Base-by-base conservation (phyloP, 2,113 vertebrate genomes). In the Holacanthus passer region DNA sequence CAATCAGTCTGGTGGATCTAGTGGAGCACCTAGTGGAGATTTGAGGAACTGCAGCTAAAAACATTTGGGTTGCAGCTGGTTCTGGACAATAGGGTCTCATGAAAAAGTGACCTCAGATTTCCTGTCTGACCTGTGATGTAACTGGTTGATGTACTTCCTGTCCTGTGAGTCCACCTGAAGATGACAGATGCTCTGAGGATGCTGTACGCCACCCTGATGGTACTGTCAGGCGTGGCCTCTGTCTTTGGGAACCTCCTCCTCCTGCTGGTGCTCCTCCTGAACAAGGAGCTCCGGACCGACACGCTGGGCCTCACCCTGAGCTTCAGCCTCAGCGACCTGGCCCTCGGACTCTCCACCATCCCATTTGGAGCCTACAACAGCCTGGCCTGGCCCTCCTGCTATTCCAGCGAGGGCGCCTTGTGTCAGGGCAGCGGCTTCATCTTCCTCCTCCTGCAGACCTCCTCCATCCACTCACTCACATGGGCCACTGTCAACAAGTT, bases 401-500 rank as follows among this genome's bases (percentile, higher is more conserved):
- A 83, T 39, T 4, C 72, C 31, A 83, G 87, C 6, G 59, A 84
- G 1, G 82, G 88, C 0, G 29, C 59, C 1, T 41, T 92, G 8
- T 96, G 96, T 81, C 93, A 95, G 86, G 89, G 85, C 19, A 79
- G 75, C 1, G 95, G 90, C 53, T 96, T 95, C 84, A 10, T 94
- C 24, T 88, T 94, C 32, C 56, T 95, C 4, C 79, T 96, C n/a
- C 87, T 96, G 22, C 94, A 95, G 83, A 84, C 95, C 3, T 91
- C 92, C 19, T 95, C 95, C 9, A 32, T 96, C 24, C 94, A 95
- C 82, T 94, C 94, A 0, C 87, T 95, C 1, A 81, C 91, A 39
- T 95, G 94, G 94, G 73, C 84, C n/a, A 88, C 94, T 0, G 31
- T 95, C 0, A 89, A 93, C 83, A 95, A 91, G 86, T 96, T 95